A percentile compares a stretch with the other conserved stretches of the same genome.
phyloP scores from a whole-genome alignment of 2,888 invertebrate species.

The Eremobia ochroleuca region DNA sequence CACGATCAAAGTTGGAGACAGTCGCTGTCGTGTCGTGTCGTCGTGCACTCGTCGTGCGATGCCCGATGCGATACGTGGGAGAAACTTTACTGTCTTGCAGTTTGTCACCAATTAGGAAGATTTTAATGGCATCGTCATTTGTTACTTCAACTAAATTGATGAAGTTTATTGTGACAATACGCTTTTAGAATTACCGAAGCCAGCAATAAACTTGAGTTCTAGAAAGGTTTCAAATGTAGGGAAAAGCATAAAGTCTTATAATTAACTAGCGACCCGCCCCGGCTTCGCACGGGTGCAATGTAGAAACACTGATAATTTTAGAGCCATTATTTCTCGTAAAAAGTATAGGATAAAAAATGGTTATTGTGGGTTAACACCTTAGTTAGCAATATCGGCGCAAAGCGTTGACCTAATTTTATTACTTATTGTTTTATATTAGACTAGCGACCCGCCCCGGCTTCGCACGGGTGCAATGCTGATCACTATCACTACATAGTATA shows the following conservation, averaged over 20 bases:
- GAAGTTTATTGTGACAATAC: conserved; percentile 21
- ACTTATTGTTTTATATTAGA: no score
- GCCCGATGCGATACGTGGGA: conserved; percentile 23
- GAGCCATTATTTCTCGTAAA: no score
- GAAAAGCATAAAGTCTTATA: neutral
- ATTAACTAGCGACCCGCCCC: no score
- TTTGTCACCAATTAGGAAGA: conserved; percentile 30
- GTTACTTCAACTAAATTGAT: conserved; percentile 2
- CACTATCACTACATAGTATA: no score
- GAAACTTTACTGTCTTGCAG: conserved; percentile 4
- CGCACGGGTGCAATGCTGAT: no score
- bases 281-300: no score
- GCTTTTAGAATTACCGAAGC: neutral
- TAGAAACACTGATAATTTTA: no score
- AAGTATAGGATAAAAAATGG: no score
- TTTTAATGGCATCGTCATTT: conserved; percentile 3
- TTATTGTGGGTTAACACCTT: no score
- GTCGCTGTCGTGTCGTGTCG: neutral
- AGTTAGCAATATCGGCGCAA: no score
- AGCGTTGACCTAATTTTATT: no score
- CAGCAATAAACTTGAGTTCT: neutral
- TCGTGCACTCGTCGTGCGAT: neutral
- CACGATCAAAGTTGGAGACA: neutral
- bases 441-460: no score
- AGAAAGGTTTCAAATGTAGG: neutral